Evolutionary conservation across 2,888 invertebrate genomes (phyloP), one percentile per base, ranked within the genome.

Genomic region (Gisinianus flammeolus): DNA sequence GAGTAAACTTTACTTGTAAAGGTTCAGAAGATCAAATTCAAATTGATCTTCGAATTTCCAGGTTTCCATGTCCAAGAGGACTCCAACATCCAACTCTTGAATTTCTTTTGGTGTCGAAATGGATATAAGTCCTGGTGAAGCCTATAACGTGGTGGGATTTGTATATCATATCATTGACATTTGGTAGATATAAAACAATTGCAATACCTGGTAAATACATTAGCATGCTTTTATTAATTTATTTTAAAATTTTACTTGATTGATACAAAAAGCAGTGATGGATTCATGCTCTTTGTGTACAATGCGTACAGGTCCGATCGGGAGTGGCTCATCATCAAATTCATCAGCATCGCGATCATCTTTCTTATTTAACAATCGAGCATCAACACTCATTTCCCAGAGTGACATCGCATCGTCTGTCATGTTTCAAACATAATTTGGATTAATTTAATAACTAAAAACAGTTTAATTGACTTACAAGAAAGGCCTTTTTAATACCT

Each of bases 281-380:
- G 97, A 95, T 88, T 99, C 99, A 88, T 97, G 97, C 86, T 99
- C 99, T 88, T 98, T 98, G 88, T 99, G 98, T 84, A 99, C 96
- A 85, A 99, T 96, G 84, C 97, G 91, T 79, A 97, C 95, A 12
- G 96, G 95, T 30, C 87, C 87, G 58, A 87, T 85, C 62, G 86
- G 86, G 56, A 85, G 80, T 52, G 80, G 70, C 30, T 85, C 83
- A 73, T 84, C 84, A 5, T 77, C 80, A 2, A 76, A 79, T 10
- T 79, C 78, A 2, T 81, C 81, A 10, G 72, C 74, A 4, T 80
- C 78, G 2, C 70, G 66, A 1, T 76, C 80, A 28, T 80, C 80
- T 26, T 78, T 80, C 44, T 79, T 81, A 33, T 70, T 78, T 12
- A 64, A 26, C 2, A 62, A 54, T 10, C 81, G 33, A n/a, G 76